Base-by-base conservation (phyloP, 2,888 invertebrate species). In the Hydrotaea diabolus region DNA sequence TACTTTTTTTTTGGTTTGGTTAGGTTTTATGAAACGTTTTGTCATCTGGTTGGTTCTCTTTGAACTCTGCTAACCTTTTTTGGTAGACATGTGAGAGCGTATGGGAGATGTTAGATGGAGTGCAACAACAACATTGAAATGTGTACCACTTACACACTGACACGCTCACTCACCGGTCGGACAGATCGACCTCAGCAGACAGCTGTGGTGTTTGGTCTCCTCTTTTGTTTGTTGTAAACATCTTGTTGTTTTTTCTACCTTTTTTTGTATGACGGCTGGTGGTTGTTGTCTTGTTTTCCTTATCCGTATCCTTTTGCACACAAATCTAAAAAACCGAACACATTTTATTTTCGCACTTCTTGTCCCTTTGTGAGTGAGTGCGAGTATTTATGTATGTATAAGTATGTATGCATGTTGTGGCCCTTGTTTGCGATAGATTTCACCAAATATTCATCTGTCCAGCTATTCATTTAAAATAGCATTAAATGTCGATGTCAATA, bases 11-110 rank as follows among this genome's bases (percentile, higher is more conserved):
- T 13, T 46, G 26, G 62, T 39, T 11, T n/a, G n/a, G n/a, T n/a
- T n/a, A n/a, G n/a, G 39, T 39, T 39, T 31, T 31, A 2, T 55
- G 55, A 21, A 72, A 77, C 76, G 72, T 49, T 59, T 80, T 77
- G 73, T 83, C 77, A 83, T 80, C 77, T 80, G 83, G 73, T 69
- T n/a, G n/a, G n/a, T 83, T 83, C 80, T 77, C n/a, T 83, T 80
- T 83, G 80, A 83, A 83, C 80, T 77, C 69, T 23, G 73, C 36
- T 83, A 80, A 80, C 83, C 77, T 80, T 53, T 73, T 36, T 59
- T n/a, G n/a, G 21, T 75, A 17, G 15, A 8, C 21, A 21, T 55
- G 19, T 21, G 21, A 21, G 21, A 21, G 55, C 21, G 21, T 55
- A 21, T 55, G 21, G 55, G 55, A 11, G 13, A 31, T 71, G 49